Evolutionary conservation across 2,797 vertebrate genomes (phyloP).

Genomic region (Phoxinus dragarum): DNA sequence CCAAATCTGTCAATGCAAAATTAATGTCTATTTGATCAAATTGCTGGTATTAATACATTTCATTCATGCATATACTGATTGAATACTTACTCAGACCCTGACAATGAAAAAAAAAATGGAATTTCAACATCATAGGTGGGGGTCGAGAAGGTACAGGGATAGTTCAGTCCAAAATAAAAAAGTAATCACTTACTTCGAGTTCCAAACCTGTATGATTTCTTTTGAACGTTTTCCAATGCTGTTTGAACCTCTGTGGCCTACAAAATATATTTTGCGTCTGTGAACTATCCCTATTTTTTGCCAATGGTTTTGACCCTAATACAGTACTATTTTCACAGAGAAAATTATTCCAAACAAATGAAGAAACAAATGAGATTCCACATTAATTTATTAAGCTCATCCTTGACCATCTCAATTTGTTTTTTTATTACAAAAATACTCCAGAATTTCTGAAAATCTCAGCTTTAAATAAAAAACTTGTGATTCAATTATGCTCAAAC

Average conservation of each 20-base stretch:
- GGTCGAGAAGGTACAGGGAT: neutral
- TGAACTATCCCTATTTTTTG: neutral
- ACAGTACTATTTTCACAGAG: neutral
- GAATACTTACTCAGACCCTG: neutral
- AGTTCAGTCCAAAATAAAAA: neutral
- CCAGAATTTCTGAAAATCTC: constrained; percentile 9
- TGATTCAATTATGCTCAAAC: constrained; percentile 3
- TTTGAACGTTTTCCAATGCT: neutral
- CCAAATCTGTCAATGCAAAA: neutral
- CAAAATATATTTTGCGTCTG: neutral
- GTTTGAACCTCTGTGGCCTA: neutral
- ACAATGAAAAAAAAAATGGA: neutral
- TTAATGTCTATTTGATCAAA: neutral
- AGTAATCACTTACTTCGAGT: neutral
- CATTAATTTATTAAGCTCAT: constrained; percentile 21
- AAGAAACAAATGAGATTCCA: constrained; percentile 3
- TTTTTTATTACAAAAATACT: constrained; percentile 55
- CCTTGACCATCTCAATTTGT: constrained; percentile 13
- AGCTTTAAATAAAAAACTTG: constrained; percentile 29
- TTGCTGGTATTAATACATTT: neutral
- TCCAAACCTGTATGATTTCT: neutral
- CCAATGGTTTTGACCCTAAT: neutral
- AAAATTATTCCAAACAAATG: neutral
- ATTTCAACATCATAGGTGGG: neutral
- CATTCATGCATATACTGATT: neutral